phyloP scores from a whole-genome alignment of 2,888 invertebrate species.

The Macropis europaea region DNA sequence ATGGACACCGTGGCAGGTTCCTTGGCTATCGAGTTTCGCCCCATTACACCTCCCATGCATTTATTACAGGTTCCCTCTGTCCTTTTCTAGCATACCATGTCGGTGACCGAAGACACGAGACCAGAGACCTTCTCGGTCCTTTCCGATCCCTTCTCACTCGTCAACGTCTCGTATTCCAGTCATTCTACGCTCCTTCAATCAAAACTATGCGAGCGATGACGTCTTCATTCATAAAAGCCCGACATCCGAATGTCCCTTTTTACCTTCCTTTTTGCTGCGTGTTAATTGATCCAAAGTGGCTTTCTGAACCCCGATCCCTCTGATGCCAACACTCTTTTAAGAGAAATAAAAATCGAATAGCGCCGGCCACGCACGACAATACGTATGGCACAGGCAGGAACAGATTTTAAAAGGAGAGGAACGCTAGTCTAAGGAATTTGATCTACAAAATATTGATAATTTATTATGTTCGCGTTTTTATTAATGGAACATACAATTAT shows the following conservation, averaged over 20 bases:
- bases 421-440: too few species aligned
- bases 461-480: too few species aligned
- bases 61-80: slow-evolving; percentile 60
- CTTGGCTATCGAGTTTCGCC: slow-evolving; percentile 67
- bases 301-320: slow-evolving; percentile 14
- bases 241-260: slow-evolving; percentile 27
- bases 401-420: too few species aligned
- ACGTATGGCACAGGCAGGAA: too few species aligned
- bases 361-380: too few species aligned
- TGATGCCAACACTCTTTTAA: slow-evolving; percentile 1
- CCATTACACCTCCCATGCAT: slow-evolving; percentile 67
- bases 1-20: slow-evolving; percentile 47
- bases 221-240: slow-evolving; percentile 60
- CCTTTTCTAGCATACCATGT: slow-evolving; percentile 21
- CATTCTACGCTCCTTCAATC: slow-evolving; percentile 56
- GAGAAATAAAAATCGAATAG: slow-evolving; percentile 3
- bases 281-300: slow-evolving; percentile 65
- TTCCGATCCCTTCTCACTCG: slow-evolving; percentile 57
- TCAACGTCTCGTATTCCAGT: slow-evolving; percentile 66
- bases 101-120: slow-evolving; percentile 9
- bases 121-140: slow-evolving; percentile 40
- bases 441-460: too few species aligned
- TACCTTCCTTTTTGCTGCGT: slow-evolving; percentile 31
- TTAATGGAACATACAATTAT: too few species aligned
- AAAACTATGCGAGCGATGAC: slow-evolving; percentile 59